Evolutionary conservation across 2,888 invertebrate genomes (phyloP).

Genomic region (Lycaena phlaeas): DNA sequence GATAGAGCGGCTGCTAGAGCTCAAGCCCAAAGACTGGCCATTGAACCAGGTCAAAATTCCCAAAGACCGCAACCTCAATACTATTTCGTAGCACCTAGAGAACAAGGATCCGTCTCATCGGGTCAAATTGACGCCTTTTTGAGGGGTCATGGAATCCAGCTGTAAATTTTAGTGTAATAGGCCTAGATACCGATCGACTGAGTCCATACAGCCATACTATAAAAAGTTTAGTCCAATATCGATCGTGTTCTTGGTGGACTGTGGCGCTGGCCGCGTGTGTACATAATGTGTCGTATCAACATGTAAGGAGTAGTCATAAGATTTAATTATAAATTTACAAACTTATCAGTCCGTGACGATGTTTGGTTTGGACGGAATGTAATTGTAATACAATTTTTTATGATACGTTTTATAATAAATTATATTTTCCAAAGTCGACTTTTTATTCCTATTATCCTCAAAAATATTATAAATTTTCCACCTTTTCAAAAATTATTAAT

Average conservation of each 20-base stretch:
- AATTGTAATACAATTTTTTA: constrained; percentile 38
- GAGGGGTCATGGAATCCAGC: constrained; percentile 79
- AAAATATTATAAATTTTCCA: no score
- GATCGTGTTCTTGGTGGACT: constrained; percentile 37
- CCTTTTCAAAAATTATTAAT: no score
- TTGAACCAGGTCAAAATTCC: constrained; percentile 38
- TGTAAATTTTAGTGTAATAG: constrained; percentile 54
- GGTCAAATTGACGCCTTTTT: constrained; percentile 88
- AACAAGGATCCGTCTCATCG: constrained; percentile 57
- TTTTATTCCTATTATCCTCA: constrained; percentile 15
- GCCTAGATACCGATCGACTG: constrained; percentile 23
- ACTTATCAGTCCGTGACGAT: constrained; percentile 36
- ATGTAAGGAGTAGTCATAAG: constrained; percentile 43
- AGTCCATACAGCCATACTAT: constrained; percentile 41
- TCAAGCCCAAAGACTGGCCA: constrained; percentile 51
- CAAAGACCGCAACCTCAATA: constrained; percentile 62
- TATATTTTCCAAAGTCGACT: constrained; percentile 49
- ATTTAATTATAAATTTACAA: constrained; percentile 35
- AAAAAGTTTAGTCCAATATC: constrained; percentile 31
- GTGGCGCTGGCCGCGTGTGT: constrained; percentile 46
- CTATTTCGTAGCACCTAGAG: constrained; percentile 74
- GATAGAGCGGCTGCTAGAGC: constrained; percentile 70
- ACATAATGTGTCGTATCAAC: constrained; percentile 60
- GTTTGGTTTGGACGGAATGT: constrained; percentile 22
- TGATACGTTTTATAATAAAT: constrained; percentile 69